These are phyloP conservation scores for Rhagoletis zephyria DNA, from an alignment of 1,140 invertebrate species.

Conservation along the genomic window DNA sequence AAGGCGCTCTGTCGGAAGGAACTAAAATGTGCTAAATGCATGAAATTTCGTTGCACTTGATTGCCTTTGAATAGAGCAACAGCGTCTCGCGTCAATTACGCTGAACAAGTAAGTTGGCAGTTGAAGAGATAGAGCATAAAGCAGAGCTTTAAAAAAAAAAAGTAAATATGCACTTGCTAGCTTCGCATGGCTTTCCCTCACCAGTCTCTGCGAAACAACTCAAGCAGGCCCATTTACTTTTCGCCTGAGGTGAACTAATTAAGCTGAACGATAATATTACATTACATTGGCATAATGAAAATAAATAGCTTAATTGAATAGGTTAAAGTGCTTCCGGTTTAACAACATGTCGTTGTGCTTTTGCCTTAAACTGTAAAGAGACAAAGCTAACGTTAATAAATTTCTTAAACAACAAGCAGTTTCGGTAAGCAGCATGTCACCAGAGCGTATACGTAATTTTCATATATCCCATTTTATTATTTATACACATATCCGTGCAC, in stretches of 20 bases:
- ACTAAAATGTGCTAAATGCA: neutral
- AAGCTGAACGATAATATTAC: slow-evolving; percentile 22
- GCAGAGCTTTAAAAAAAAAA: too few species aligned
- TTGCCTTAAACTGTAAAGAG: too few species aligned
- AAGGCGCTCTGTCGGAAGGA: neutral
- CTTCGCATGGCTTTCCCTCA: too few species aligned
- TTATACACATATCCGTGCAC: neutral
- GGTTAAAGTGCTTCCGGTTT: neutral
- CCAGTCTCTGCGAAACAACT: too few species aligned
- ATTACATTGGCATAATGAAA: slow-evolving; percentile 4
- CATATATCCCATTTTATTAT: too few species aligned
- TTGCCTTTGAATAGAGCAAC: slow-evolving; percentile 9
- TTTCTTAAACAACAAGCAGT: too few species aligned
- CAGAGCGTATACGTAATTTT: too few species aligned
- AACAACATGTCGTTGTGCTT: too few species aligned
- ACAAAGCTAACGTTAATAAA: too few species aligned
- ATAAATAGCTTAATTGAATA: slow-evolving; percentile 17
- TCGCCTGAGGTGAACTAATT: neutral
- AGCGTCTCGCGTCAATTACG: neutral
- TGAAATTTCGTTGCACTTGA: neutral
- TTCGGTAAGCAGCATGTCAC: too few species aligned
- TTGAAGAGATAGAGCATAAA: neutral
- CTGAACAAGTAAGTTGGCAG: neutral
- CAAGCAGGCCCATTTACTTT: too few species aligned
- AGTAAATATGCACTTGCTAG: too few species aligned